Evolutionary conservation across 2,888 invertebrate genomes (phyloP), one percentile per base, ranked within the genome.

Genomic region (Augiades crinisus): DNA sequence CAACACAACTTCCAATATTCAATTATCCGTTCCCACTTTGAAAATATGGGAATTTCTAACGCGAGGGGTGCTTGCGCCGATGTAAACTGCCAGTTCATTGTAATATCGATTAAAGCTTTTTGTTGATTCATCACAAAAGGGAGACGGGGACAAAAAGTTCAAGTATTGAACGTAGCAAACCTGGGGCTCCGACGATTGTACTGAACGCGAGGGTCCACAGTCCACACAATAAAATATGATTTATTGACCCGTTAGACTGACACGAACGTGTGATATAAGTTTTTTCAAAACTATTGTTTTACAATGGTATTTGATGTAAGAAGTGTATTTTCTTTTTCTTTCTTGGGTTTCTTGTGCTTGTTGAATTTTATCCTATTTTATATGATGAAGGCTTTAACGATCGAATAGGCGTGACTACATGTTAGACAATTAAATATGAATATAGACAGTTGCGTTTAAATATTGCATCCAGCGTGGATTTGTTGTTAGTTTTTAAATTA

Each of bases 181-280:
- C 62, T 62, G 68, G 79, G 78, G 68, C 61, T 63, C 64, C 60
- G 65, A 74, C 74, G 78, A 80, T 78, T 57, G 62, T 59, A 56
- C 63, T 69, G 68, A 75, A 81, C 75, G 78, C 76, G 72, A 68
- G 83, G 75, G 74, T 62, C 62, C 56, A 52, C 57, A 63, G 63
- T 65, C 84, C 82, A 79, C 85, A 81, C 78, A 74, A 68, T 67
- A 81, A 78, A 74, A 68, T 67, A 81, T 83, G 82, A 88, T 87
- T 81, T 86, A 86, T 84, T 58, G 65, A 65, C 58, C 65, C 77
- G 80, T 81, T 78, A 73, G 65, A 72, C 66, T 67, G 67, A 72
- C 70, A 67, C 63, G 63, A 66, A 38, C 41, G 41, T 41, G 14
- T 33, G 16, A 41, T 41, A 59, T 60, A 19, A 8, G 6, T 4